A percentile compares a stretch with the other conserved stretches of the same genome.
phyloP scores from a whole-genome alignment of 53 echinoderm and acorn worm genomes.

The Arbacia lixula region DNA sequence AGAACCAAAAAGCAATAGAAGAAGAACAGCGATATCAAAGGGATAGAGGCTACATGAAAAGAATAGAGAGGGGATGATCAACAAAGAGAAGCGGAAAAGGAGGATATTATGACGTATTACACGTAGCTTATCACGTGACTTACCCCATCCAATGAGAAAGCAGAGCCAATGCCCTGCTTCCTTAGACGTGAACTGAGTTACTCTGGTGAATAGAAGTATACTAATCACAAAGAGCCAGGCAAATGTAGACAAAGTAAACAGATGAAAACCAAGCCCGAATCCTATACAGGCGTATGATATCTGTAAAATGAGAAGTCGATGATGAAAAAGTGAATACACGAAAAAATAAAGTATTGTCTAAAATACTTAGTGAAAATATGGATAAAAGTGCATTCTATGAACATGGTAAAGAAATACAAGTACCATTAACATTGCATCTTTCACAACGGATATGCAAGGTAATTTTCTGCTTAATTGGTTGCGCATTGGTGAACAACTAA shows the following conservation, averaged over 20 bases:
- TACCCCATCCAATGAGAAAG: slow-evolving; percentile 71
- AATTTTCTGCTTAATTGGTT: no score
- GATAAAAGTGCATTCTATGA: no score
- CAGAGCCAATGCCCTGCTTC: slow-evolving; percentile 65
- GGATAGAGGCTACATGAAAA: no score
- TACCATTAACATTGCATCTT: no score
- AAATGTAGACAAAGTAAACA: slow-evolving; percentile 59
- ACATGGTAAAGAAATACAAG: no score
- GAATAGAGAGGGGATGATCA: no score
- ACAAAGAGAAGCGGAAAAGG: no score
- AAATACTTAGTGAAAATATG: no score
- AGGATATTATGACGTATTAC: not conserved
- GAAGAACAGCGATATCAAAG: no score
- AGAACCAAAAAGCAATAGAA: not conserved
- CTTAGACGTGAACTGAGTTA: slow-evolving; percentile 66
- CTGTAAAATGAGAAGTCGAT: slow-evolving; percentile 26
- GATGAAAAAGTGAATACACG: not conserved
- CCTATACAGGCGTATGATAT: slow-evolving; percentile 66
- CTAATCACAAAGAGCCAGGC: slow-evolving; percentile 73
- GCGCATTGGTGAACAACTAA: no score
- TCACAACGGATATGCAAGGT: no score
- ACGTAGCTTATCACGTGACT: slow-evolving; percentile 37
- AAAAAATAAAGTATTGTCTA: no score
- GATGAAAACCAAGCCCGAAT: slow-evolving; percentile 73
- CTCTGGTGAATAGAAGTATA: slow-evolving; percentile 70